Evolutionary conservation across 2,113 vertebrate species (phyloP).

Genomic region (Lepisosteus osseus): DNA sequence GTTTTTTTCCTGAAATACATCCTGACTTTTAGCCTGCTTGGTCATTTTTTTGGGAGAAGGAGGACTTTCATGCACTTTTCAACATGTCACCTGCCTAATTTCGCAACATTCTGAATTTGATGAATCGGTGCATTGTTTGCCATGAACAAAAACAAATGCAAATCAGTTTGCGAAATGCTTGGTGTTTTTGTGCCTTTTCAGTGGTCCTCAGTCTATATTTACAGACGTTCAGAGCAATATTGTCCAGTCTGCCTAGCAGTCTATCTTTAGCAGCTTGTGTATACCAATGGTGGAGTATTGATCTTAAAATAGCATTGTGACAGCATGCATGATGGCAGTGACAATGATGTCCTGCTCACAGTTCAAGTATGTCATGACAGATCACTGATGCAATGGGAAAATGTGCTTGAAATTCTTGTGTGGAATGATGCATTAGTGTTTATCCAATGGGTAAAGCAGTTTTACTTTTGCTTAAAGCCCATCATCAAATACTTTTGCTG

Average conservation of each 20-base stretch:
- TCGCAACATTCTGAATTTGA: no score
- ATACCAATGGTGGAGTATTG: conserved; percentile 26
- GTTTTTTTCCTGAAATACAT: no score
- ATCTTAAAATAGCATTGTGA: conserved; percentile 30
- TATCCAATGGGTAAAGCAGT: conserved; percentile 10
- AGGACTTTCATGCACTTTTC: no score
- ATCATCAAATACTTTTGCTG: conserved; percentile 25
- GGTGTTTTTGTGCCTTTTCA: conserved; percentile 35
- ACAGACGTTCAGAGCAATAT: conserved; percentile 28
- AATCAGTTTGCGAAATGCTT: no score
- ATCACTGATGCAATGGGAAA: neutral
- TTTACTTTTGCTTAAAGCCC: conserved; percentile 20
- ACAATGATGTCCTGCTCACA: conserved; percentile 19
- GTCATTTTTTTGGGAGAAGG: no score
- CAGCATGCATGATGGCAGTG: conserved; percentile 19
- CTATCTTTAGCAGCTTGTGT: conserved; percentile 33
- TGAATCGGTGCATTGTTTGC: no score
- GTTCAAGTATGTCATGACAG: conserved; percentile 13
- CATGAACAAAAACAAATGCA: no score
- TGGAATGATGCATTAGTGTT: neutral
- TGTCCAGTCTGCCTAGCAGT: conserved; percentile 25
- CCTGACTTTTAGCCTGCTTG: no score
- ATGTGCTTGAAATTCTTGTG: conserved; percentile 13
- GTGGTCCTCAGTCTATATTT: conserved; percentile 38
- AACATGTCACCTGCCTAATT: no score